Percentiles rank a stretch among this genome's conserved stretches.
Conservation (phyloP, 2,113 vertebrate species). For the Capreolus pygargus region DNA sequence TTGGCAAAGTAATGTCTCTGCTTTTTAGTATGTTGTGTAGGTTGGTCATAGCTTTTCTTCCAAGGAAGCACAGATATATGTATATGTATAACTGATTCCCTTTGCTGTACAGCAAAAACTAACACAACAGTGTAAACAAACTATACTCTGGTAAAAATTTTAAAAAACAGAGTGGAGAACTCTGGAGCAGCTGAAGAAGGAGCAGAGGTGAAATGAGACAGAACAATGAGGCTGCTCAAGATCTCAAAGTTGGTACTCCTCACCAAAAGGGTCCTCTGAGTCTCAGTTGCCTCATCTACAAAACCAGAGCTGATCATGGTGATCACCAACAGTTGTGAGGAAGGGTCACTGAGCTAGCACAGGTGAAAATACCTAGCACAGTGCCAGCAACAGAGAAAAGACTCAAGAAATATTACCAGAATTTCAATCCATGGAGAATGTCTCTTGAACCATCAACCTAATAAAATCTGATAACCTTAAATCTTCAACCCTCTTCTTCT, state of each 20-base stretch:
- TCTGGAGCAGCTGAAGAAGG: not conserved
- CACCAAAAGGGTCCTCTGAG: not conserved
- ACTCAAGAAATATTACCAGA: not conserved
- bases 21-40: not conserved
- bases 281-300: not conserved
- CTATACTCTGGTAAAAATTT: not conserved
- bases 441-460: not conserved
- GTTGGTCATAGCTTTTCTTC: not conserved
- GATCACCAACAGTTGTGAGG: not conserved
- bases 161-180: not conserved
- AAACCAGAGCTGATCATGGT: not conserved
- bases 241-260: not conserved
- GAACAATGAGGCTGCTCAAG: not conserved
- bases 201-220: not conserved
- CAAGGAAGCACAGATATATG: not conserved
- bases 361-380: not conserved
- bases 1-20: not conserved
- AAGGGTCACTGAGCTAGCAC: not conserved
- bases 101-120: not conserved
- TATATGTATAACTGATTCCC: not conserved
- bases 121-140: not conserved
- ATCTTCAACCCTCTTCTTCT: not conserved
- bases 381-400: not conserved
- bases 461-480: constrained; percentile 20
- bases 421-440: not conserved